Percentiles rank a stretch among this genome's conserved stretches.
These are phyloP conservation scores for Marmota flaviventris DNA, from an alignment of 2,113 vertebrate species.

Conservation along the genomic window DNA sequence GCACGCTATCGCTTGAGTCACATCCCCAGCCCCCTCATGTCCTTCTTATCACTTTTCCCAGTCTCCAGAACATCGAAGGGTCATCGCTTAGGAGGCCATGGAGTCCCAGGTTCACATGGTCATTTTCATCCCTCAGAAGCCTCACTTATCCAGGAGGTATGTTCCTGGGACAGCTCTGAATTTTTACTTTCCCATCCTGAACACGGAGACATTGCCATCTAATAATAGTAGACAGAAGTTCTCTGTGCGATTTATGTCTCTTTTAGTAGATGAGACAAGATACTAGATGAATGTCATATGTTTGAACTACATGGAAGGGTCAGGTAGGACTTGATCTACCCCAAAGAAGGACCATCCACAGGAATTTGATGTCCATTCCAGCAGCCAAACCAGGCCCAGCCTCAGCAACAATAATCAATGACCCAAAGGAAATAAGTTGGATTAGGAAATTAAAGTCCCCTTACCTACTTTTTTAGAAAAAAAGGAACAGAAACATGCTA, in stretches of 20 bases:
- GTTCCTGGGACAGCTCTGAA: not conserved
- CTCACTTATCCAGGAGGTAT: too few relatives aligned
- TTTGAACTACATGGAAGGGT: not conserved
- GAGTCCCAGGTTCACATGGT: not conserved
- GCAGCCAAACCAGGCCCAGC: not conserved
- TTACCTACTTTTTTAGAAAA: not conserved
- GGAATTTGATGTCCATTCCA: accelerated
- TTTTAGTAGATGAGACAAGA: not conserved
- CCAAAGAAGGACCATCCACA: not conserved
- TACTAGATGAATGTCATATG: too few relatives aligned
- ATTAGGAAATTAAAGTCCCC: too few relatives aligned
- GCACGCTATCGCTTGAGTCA: too few relatives aligned
- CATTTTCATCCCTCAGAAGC: not conserved
- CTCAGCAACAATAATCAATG: not conserved
- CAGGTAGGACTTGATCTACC: not conserved
- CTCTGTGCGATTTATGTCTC: too few relatives aligned
- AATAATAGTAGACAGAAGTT: not conserved
- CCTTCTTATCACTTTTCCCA: not conserved
- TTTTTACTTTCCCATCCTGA: not conserved
- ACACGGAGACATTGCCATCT: not conserved
- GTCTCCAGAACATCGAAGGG: too few relatives aligned
- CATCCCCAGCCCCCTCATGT: too few relatives aligned
- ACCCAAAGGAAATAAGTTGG: not conserved
- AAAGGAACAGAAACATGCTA: not conserved
- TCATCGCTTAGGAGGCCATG: too few relatives aligned